Percentiles rank a stretch among this genome's conserved stretches.
Evolutionary conservation across 1,140 invertebrate species (phyloP).

Genomic region (Drosophila arizonae): DNA sequence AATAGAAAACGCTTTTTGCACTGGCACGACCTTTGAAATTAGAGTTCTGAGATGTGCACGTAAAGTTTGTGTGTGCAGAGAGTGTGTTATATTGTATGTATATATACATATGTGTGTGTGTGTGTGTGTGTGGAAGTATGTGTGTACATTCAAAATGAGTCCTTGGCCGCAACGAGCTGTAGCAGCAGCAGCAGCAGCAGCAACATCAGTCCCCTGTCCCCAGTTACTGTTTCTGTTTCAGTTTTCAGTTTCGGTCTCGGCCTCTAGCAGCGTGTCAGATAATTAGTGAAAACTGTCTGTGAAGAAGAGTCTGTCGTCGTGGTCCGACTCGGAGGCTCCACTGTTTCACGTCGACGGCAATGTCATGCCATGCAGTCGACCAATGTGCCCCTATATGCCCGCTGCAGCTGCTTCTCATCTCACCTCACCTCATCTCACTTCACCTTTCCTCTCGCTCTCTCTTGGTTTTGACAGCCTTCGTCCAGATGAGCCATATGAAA

Average conservation of each 20-base stretch:
- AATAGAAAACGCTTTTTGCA: constrained; percentile 36
- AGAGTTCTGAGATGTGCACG: constrained; percentile 77
- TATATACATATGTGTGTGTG: constrained; percentile 16
- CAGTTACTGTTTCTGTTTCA: constrained; percentile 30
- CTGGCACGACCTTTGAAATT: constrained; percentile 75
- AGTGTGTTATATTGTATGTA: not conserved
- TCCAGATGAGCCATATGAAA: constrained; percentile 66
- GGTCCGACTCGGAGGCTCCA: constrained; percentile 52
- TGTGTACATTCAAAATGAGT: constrained; percentile 75
- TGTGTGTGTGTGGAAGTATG: constrained; percentile 29
- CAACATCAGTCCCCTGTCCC: constrained; percentile 8
- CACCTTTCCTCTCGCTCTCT: not conserved
- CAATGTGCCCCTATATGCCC: not conserved
- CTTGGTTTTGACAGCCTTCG: constrained; percentile 58
- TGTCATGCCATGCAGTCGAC: constrained; percentile 22
- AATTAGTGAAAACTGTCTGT: constrained; percentile 81
- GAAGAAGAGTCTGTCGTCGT: constrained; percentile 61
- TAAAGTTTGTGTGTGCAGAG: constrained; percentile 54
- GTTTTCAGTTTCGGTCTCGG: constrained; percentile 27
- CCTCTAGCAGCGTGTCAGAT: constrained; percentile 72
- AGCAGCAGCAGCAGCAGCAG: not conserved
- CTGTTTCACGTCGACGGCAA: constrained; percentile 39
- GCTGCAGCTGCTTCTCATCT: not conserved
- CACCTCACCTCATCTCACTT: not conserved
- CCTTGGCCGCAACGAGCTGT: constrained; percentile 75